These are phyloP conservation scores for Macrosiphum euphorbiae DNA, from an alignment of 2,888 invertebrate genomes.

Conservation along the genomic window DNA sequence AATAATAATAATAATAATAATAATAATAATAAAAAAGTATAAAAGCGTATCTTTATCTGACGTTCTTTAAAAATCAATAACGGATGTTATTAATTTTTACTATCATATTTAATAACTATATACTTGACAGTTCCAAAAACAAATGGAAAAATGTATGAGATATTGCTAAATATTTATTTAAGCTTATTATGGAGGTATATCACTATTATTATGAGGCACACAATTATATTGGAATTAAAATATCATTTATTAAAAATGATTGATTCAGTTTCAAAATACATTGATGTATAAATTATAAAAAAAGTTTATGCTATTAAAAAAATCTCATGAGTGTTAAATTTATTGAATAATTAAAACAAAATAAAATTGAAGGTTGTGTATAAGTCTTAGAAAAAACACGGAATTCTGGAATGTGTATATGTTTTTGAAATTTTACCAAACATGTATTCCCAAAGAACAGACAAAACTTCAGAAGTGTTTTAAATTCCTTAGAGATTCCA, in stretches of 20 bases:
- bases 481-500: background rate
- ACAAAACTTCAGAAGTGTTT: background rate
- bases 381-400: background rate
- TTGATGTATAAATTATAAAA: background rate
- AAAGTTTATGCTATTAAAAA: background rate
- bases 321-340: background rate
- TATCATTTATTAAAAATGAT: background rate
- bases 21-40: background rate
- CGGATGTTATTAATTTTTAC: background rate
- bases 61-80: slow-evolving; percentile 8
- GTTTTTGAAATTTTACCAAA: background rate
- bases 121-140: too few relatives aligned
- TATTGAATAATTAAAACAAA: background rate
- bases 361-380: background rate
- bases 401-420: background rate
- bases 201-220: background rate
- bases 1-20: slow-evolving; percentile 14
- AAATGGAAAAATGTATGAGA: background rate
- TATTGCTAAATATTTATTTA: background rate
- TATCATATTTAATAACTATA: background rate
- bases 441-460: background rate
- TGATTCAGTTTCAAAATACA: background rate
- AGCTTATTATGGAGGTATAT: background rate
- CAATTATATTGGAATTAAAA: background rate
- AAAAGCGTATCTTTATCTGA: slow-evolving; percentile 28